Base-by-base conservation (phyloP, 1,140 invertebrate species). In the Drosophila nasuta region DNA sequence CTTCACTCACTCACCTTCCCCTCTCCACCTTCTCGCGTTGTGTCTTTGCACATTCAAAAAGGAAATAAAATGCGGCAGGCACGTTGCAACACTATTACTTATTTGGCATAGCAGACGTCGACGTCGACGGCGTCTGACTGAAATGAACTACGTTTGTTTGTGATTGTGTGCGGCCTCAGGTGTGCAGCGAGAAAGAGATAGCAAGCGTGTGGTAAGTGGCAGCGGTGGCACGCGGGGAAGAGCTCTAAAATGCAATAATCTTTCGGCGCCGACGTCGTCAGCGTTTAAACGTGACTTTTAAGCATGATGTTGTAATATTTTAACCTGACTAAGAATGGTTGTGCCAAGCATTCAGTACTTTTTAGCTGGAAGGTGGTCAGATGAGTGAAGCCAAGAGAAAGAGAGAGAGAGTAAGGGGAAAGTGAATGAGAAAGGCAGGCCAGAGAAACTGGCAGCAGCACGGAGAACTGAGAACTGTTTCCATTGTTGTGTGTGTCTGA, bases 81-180 rank as follows among this genome's bases (percentile, higher is more conserved):
- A 89, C 85, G 85, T 89, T 89, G 85, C 85, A 89, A 89, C 86
- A 89, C 85, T 89, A 89, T 89, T 89, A 89, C 85, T 89, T 89
- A 89, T 85, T 89, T 89, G 77, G 74, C 74, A 80, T 64, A 60
- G 67, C 78, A 65, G 75, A 77, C 65, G 51, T 10, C 17, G 49
- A 20, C 51, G 59, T n/a, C 58, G 51, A 59, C 49, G 51, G n/a
- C 41, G 81, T 83, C 81, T 80, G 80, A 62, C 77, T 81, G 85
- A 89, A 89, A 88, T 88, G 85, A 88, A 88, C 85, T 88, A 89
- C 85, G 86, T 88, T 85, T 85, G 81, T 89, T 81, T 88, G 85
- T 85, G 75, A 79, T 86, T 70, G 51, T 82, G 41, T 86, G 72
- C 66, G 72, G 63, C 52, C 41, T 38, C 30, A 66, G 75, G 70